A percentile compares a stretch with the other conserved stretches of the same genome.
Evolutionary conservation across 1,140 invertebrate species (phyloP).

Genomic region (Coenobita brevimanus): DNA sequence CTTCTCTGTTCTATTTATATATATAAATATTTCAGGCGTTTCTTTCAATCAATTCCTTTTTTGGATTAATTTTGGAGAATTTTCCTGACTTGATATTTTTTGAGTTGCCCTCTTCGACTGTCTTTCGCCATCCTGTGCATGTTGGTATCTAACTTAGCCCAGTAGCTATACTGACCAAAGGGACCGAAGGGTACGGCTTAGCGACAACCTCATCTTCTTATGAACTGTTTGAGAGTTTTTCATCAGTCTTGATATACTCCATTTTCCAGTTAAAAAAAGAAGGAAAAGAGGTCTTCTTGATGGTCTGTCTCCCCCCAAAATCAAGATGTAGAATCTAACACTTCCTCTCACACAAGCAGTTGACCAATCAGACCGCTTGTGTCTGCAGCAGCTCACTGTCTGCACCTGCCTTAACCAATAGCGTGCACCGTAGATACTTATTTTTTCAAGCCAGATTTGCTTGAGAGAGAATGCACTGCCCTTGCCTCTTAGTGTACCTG

Average conservation of each 20-base stretch:
- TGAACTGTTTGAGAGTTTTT: slow-evolving; percentile 55
- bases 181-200: slow-evolving; percentile 29
- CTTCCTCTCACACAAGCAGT: slow-evolving; percentile 60
- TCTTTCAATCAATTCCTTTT: not conserved
- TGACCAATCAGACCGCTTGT: slow-evolving; percentile 58
- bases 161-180: slow-evolving; percentile 44
- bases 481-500: not conserved
- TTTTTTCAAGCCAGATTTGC: slow-evolving; percentile 23
- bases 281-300: slow-evolving; percentile 50
- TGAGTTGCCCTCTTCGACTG: slow-evolving; percentile 58
- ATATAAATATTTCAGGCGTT: not conserved
- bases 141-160: slow-evolving; percentile 8
- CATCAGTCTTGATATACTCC: slow-evolving; percentile 57
- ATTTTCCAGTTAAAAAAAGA: slow-evolving; percentile 29
- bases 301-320: slow-evolving; percentile 55
- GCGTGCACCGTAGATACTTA: slow-evolving; percentile 42
- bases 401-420: slow-evolving; percentile 59
- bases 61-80: slow-evolving; percentile 12
- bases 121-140: slow-evolving; percentile 43
- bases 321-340: slow-evolving; percentile 45
- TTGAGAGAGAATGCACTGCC: slow-evolving; percentile 17
- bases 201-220: slow-evolving; percentile 53
- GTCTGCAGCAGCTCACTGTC: slow-evolving; percentile 41
- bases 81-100: slow-evolving; percentile 55
- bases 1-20: not conserved